Evolutionary conservation across 2,113 vertebrate genomes (phyloP).

Genomic region (Pachypanchax playfairii): DNA sequence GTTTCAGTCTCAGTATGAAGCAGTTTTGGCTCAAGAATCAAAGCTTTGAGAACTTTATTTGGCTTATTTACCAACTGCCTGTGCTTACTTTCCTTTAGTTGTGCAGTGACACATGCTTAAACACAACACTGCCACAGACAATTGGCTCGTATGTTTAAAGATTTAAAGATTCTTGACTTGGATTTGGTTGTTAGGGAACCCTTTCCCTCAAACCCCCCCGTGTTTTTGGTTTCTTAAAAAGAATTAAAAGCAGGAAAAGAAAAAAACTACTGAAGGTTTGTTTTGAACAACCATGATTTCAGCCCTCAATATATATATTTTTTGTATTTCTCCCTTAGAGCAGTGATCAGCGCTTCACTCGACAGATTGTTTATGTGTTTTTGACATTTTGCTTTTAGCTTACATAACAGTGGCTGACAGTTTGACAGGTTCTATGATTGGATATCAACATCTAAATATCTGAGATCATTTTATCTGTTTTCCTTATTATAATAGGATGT

Average conservation of each 20-base stretch:
- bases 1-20: slow-evolving; percentile 21
- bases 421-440: slow-evolving; percentile 30
- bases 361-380: slow-evolving; percentile 10
- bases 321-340: not conserved
- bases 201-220: slow-evolving; percentile 11
- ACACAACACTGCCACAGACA: slow-evolving; percentile 24
- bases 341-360: not conserved
- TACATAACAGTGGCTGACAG: slow-evolving; percentile 19
- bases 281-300: slow-evolving; percentile 25
- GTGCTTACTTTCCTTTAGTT: slow-evolving; percentile 35
- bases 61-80: slow-evolving; percentile 22
- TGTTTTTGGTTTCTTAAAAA: slow-evolving; percentile 20
- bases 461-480: not conserved
- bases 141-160: slow-evolving; percentile 43
- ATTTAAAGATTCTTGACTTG: slow-evolving; percentile 57
- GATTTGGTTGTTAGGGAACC: slow-evolving; percentile 67
- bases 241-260: slow-evolving; percentile 26
- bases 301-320: slow-evolving; percentile 6
- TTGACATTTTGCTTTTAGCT: slow-evolving; percentile 22
- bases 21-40: slow-evolving; percentile 50
- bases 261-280: slow-evolving; percentile 36
- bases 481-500: not conserved
- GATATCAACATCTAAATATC: slow-evolving; percentile 19
- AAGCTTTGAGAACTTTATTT: slow-evolving; percentile 30
- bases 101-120: slow-evolving; percentile 19